Conservation (phyloP, 2,888 invertebrate genomes). For the Coecobrya sp. region DNA sequence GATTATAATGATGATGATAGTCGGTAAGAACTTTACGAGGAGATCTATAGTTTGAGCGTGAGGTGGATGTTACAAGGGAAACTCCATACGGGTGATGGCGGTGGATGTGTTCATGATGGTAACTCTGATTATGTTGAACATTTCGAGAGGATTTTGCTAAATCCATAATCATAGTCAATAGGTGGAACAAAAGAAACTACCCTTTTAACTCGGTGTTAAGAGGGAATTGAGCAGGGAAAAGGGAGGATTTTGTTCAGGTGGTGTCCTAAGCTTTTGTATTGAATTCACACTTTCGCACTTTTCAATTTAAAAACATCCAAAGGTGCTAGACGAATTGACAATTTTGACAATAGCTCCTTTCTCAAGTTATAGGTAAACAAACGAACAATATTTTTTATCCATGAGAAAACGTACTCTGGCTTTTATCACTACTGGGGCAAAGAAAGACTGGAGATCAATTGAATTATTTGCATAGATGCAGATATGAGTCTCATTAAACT, state of each 20-base stretch:
- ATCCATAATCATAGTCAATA: constrained; percentile 77
- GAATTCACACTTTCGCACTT: constrained; percentile 13
- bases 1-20: constrained; percentile 16
- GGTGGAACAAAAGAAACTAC: neutral
- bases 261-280: neutral
- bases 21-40: constrained; percentile 33
- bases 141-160: constrained; percentile 66
- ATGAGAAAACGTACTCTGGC: neutral
- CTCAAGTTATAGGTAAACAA: neutral
- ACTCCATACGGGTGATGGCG: constrained; percentile 65
- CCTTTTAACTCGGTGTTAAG: neutral
- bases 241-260: neutral
- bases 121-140: constrained; percentile 52
- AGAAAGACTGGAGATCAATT: neutral
- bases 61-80: constrained; percentile 49
- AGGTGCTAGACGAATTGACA: neutral
- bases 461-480: neutral
- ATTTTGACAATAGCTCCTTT: neutral
- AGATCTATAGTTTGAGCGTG: constrained; percentile 17
- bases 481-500: neutral
- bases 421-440: constrained; percentile 20
- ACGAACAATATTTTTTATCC: neutral
- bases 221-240: neutral
- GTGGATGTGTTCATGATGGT: constrained; percentile 43
- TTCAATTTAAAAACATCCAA: too few species aligned